Evolutionary conservation across 2,888 invertebrate species (phyloP).

Genomic region (Eupithecia insigniata): DNA sequence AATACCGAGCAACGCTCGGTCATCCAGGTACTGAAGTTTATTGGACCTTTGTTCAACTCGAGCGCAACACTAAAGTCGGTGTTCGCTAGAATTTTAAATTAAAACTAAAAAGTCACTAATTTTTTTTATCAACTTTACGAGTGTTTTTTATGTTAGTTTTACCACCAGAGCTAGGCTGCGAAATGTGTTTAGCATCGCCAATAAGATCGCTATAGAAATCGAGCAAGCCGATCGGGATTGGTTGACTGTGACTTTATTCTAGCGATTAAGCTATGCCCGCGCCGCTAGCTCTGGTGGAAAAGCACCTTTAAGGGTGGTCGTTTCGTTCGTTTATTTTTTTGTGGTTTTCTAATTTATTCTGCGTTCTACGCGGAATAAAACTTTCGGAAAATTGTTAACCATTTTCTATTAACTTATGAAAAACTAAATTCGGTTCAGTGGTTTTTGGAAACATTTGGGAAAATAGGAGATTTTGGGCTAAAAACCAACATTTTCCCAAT

Average conservation of each 20-base stretch:
- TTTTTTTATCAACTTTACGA: background rate
- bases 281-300: background rate
- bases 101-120: conserved; percentile 7
- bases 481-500: too few species aligned
- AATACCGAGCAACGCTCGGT: too few species aligned
- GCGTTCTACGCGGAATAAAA: too few species aligned
- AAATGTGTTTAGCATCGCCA: background rate
- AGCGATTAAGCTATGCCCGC: background rate
- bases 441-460: too few species aligned
- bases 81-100: background rate
- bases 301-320: background rate
- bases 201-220: background rate
- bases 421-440: too few species aligned
- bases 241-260: background rate
- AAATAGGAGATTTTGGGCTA: too few species aligned
- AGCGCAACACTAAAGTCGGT: background rate
- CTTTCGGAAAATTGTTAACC: too few species aligned
- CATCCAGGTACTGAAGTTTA: too few species aligned
- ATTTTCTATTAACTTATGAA: too few species aligned
- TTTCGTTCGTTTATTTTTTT: too few species aligned
- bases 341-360: too few species aligned
- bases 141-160: background rate
- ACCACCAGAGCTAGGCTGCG: background rate
- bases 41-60: background rate
- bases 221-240: background rate